phyloP scores from a whole-genome alignment of 2,888 invertebrate genomes.

The Drosophila pseudotalamancana region DNA sequence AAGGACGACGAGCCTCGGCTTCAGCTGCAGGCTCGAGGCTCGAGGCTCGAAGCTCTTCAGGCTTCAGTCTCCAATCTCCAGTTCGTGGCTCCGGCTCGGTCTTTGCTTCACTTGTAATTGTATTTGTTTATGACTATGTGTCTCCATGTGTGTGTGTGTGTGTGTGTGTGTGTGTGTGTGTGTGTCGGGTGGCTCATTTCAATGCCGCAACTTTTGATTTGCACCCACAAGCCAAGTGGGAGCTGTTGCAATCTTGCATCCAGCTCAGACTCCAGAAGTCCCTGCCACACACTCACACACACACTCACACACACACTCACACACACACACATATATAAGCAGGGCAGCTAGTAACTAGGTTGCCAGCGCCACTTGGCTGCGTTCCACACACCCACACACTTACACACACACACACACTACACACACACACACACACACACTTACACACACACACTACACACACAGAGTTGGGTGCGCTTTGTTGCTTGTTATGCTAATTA shows the following conservation, averaged over 20 bases:
- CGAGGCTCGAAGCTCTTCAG: no score
- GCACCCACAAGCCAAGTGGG: conserved; percentile 19
- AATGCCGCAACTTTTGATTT: conserved; percentile 74
- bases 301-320: conserved; percentile 7
- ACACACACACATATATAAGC: conserved; percentile 4
- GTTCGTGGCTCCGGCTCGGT: conserved; percentile 8
- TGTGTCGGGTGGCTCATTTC: conserved; percentile 44
- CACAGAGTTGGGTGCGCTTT: conserved; percentile 44
- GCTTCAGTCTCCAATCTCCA: conserved; percentile 7
- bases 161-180: background rate
- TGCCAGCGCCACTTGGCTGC: conserved; percentile 32
- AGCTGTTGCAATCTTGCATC: conserved; percentile 6
- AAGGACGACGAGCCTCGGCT: conserved; percentile 27
- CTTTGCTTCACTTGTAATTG: conserved; percentile 70
- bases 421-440: background rate
- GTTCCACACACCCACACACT: conserved; percentile 6
- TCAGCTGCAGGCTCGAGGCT: background rate
- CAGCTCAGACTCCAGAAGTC: conserved; percentile 38
- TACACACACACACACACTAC: conserved; percentile 3
- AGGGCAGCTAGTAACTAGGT: conserved; percentile 33
- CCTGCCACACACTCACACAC: conserved; percentile 13
- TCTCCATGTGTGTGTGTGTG: conserved; percentile 11
- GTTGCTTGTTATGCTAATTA: conserved; percentile 82
- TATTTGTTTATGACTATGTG: conserved; percentile 70
- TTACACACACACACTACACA: conserved; percentile 20